Conservation (phyloP, 2,113 vertebrate species). For the Poeciliopsis turrubarensis region DNA sequence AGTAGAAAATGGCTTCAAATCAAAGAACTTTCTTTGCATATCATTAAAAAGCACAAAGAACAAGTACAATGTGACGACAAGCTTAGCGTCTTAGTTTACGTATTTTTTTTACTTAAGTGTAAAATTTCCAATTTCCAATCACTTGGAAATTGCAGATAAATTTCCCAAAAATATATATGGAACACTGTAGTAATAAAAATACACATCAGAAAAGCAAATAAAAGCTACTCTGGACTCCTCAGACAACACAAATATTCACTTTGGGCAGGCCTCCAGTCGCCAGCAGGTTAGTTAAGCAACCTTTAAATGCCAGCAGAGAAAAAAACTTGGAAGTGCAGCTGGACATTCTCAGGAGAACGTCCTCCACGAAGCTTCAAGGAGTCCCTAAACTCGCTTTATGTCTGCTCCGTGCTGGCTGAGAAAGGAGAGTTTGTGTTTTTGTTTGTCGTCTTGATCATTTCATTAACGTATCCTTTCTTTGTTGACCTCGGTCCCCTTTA, state of each 20-base stretch:
- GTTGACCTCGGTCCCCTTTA: background rate
- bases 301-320: background rate
- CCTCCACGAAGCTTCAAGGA: background rate
- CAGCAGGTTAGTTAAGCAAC: background rate
- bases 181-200: background rate
- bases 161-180: background rate
- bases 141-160: background rate
- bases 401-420: background rate
- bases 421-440: background rate
- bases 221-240: background rate
- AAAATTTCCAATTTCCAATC: too few species aligned
- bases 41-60: background rate
- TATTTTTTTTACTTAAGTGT: background rate
- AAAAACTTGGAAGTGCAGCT: background rate
- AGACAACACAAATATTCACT: background rate
- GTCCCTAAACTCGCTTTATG: background rate
- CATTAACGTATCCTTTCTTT: background rate
- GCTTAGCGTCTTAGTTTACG: background rate
- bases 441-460: background rate
- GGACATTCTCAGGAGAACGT: background rate
- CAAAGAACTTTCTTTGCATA: slow-evolving; percentile 15
- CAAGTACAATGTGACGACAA: background rate
- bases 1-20: slow-evolving; percentile 26
- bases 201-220: background rate
- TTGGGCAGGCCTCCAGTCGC: background rate